These are phyloP conservation scores for Scotopteryx bipunctaria DNA, from an alignment of 2,888 invertebrate genomes.

Conservation along the genomic window DNA sequence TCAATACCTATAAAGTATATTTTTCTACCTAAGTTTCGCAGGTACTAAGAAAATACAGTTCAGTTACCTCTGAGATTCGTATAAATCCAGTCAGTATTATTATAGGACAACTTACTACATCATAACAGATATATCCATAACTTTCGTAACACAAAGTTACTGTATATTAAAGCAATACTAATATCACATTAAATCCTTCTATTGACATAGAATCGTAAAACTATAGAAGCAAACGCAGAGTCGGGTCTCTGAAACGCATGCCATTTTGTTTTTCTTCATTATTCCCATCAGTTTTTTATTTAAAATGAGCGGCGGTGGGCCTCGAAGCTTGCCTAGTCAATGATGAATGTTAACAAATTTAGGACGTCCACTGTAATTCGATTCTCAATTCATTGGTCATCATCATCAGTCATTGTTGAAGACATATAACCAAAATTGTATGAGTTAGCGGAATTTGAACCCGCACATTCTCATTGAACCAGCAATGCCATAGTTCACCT, in stretches of 20 bases:
- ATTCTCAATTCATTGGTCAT: no score
- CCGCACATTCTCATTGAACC: no score
- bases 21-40: neutral
- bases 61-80: neutral
- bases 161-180: conserved; percentile 45
- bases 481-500: no score
- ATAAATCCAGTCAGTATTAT: conserved; percentile 16
- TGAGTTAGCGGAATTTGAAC: no score
- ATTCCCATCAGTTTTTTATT: no score
- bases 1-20: no score
- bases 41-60: neutral
- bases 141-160: conserved; percentile 44
- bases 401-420: no score
- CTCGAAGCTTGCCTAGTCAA: no score
- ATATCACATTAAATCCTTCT: conserved; percentile 47
- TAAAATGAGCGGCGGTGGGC: no score
- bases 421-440: no score
- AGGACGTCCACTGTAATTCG: no score
- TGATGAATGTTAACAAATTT: no score
- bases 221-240: conserved; percentile 30
- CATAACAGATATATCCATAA: conserved; percentile 36
- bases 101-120: conserved; percentile 35
- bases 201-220: conserved; percentile 48
- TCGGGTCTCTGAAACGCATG: conserved; percentile 29
- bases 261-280: neutral